These are phyloP conservation scores for Rhopalosiphum padi DNA, from an alignment of 1,140 invertebrate species.

Conservation along the genomic window DNA sequence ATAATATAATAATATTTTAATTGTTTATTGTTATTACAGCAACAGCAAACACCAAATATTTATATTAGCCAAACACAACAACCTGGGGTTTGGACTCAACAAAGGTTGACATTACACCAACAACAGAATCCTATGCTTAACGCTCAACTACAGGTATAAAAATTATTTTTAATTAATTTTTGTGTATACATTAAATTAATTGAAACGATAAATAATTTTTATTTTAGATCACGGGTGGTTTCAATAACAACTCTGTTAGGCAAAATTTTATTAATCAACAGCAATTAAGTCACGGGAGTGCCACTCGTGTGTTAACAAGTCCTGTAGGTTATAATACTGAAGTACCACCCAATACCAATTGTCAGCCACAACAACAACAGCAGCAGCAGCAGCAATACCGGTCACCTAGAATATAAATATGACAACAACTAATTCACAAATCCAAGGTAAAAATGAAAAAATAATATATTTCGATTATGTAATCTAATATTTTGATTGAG, in stretches of 20 bases:
- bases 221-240: slow-evolving; percentile 66
- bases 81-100: slow-evolving; percentile 57
- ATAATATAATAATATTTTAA: background rate
- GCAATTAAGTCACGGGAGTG: slow-evolving; percentile 65
- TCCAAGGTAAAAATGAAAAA: slow-evolving; percentile 22
- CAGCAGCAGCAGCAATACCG: slow-evolving; percentile 31
- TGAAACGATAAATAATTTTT: slow-evolving; percentile 63
- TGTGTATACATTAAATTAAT: background rate
- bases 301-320: background rate
- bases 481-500: background rate
- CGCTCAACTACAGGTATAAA: slow-evolving; percentile 73
- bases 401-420: slow-evolving; percentile 43
- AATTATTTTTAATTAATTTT: slow-evolving; percentile 11
- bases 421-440: background rate
- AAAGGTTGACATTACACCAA: slow-evolving; percentile 66
- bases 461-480: background rate
- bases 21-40: slow-evolving; percentile 19
- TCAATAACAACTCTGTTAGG: slow-evolving; percentile 70
- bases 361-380: slow-evolving; percentile 26
- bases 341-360: slow-evolving; percentile 26
- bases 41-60: slow-evolving; percentile 60
- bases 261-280: slow-evolving; percentile 73
- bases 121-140: slow-evolving; percentile 83
- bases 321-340: slow-evolving; percentile 44
- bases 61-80: slow-evolving; percentile 22